A percentile compares a stretch with the other conserved stretches of the same genome.
These are phyloP conservation scores for Pteropus rufus DNA, from an alignment of 2,797 vertebrate genomes.

Conservation along the genomic window DNA sequence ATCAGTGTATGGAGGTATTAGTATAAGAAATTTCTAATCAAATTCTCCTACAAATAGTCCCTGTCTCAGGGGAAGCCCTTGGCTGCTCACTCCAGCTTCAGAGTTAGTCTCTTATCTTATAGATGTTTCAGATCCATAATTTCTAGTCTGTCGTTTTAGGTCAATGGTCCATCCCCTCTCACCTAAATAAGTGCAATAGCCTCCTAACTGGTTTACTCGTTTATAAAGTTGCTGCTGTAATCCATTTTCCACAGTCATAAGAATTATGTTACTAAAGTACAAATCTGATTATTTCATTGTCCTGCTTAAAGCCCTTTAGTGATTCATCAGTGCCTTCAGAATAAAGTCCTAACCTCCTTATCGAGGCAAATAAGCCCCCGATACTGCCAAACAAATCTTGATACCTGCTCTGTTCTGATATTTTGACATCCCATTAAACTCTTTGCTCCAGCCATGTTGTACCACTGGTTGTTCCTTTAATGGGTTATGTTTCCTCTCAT, in stretches of 20 bases:
- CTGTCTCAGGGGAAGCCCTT: not conserved
- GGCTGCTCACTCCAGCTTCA: not conserved
- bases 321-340: not conserved
- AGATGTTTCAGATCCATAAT: not conserved
- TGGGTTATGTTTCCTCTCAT: not conserved
- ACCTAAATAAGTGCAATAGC: not conserved
- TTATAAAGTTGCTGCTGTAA: not conserved
- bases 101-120: not conserved
- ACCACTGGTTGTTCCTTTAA: not conserved
- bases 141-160: not conserved
- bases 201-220: not conserved
- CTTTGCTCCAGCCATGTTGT: not conserved
- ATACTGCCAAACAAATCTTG: not conserved
- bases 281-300: conserved; percentile 5
- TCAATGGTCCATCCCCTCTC: not conserved
- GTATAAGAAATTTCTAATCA: not conserved
- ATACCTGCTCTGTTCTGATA: not conserved
- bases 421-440: not conserved
- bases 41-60: not conserved
- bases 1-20: not conserved
- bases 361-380: not conserved
- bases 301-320: not conserved
- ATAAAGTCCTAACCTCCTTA: not conserved
- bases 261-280: not conserved
- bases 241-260: not conserved